Conservation (phyloP, 2,797 vertebrate genomes). For the Yasuhikotakia modesta region DNA sequence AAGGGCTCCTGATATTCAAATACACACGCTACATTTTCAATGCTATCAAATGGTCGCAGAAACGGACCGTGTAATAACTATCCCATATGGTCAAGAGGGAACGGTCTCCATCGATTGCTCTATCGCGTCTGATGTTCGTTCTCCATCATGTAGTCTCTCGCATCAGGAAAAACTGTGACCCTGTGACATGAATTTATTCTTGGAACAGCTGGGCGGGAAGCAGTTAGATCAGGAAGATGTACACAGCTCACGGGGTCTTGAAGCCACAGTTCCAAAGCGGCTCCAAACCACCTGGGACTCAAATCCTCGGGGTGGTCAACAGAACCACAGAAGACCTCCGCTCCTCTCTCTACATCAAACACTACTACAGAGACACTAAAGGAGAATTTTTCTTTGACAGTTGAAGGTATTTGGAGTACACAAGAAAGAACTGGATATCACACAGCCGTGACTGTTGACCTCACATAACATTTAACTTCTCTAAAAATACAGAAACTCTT, state of each 20-base stretch:
- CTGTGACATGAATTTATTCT: slow-evolving; percentile 39
- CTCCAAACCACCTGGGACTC: slow-evolving; percentile 52
- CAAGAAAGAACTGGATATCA: background rate
- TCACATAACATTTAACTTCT: background rate
- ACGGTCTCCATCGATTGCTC: background rate
- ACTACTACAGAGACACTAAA: background rate
- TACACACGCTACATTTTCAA: background rate
- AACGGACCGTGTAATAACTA: background rate
- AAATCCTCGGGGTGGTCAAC: slow-evolving; percentile 48
- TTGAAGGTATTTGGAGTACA: slow-evolving; percentile 2
- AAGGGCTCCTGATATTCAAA: slow-evolving; percentile 4
- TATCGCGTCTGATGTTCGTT: background rate
- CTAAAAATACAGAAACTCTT: slow-evolving; percentile 8
- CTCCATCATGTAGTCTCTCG: slow-evolving; percentile 15
- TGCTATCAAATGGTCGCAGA: background rate
- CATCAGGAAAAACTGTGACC: slow-evolving; percentile 22
- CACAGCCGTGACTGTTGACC: background rate
- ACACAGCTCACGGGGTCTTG: slow-evolving; percentile 49
- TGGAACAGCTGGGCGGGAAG: slow-evolving; percentile 53
- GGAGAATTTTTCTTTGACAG: background rate
- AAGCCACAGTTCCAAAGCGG: slow-evolving; percentile 25
- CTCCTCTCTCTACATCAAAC: slow-evolving; percentile 4
- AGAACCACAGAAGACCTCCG: slow-evolving; percentile 22
- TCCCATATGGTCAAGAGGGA: background rate
- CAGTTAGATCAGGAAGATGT: slow-evolving; percentile 45